Base-by-base conservation (phyloP, 2,797 vertebrate genomes). In the Podarcis siculus region DNA sequence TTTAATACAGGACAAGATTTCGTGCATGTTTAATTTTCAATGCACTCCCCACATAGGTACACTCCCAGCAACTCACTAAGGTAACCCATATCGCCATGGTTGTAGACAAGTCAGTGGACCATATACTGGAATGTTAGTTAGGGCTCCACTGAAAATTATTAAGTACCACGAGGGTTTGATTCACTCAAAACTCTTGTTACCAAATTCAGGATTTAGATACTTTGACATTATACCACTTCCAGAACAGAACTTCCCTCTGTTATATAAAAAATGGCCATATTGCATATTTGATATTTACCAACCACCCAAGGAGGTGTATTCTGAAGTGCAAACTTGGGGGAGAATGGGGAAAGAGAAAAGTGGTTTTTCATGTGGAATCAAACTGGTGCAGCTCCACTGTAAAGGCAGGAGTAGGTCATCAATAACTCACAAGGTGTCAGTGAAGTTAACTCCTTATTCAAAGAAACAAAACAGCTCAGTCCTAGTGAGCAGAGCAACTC, bases 201-300 rank as follows among this genome's bases (percentile, higher is more conserved):
- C 12, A 27, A 90, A 87, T 2, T 90, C 42, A 78, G 69, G 10
- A 82, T 78, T 83, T 79, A 21, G 23, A 27, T 79, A 25, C 3
- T 84, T 89, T 78, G 87, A 49, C 21, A 82, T 66, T 35, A 42
- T 78, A 72, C 72, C 91, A 89, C 87, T 75, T 87, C 81, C 69
- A 86, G 4, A 5, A 17, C 0, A 67, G 61, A 58, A 78, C 37
- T 78, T 90, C 77, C 30, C 87, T 90, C 3, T 85, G 83, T 67
- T 64, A 0, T 49, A 87, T 9, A 37, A 79, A 61, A 37, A 79
- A 61, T 12, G 32, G 15, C 5, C 37, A 37, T 6, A 66, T 5
- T 80, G 9, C 13, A 79, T 3, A 73, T 13, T 3, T 76, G 72
- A 9, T 8, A 66, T 0, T 0, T 82, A 92, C 89, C 90, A 91